Evolutionary conservation across 2,888 invertebrate species (phyloP).

Genomic region (Drosophila gaucha): DNA sequence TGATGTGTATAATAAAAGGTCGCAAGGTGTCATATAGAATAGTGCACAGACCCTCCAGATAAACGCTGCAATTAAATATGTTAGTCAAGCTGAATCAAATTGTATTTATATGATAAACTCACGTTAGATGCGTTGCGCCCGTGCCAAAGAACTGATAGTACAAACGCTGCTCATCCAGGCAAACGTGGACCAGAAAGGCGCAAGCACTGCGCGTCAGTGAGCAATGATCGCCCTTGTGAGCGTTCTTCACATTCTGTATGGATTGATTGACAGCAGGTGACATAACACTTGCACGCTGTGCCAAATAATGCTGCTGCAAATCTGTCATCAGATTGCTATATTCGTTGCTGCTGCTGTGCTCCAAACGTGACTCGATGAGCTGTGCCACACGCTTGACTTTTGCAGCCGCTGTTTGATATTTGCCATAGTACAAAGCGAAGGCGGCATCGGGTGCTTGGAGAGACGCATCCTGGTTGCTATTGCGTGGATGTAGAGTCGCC

Average conservation of each 20-base stretch:
- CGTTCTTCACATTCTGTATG: conserved; percentile 88
- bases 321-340: conserved; percentile 90
- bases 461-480: conserved; percentile 44
- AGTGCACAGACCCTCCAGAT: conserved; percentile 93
- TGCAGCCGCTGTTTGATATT: conserved; percentile 96
- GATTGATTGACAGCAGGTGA: conserved; percentile 90
- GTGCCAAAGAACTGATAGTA: conserved; percentile 95
- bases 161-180: conserved; percentile 96
- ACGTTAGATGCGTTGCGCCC: conserved; percentile 88
- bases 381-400: conserved; percentile 92
- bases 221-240: conserved; percentile 91
- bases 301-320: conserved; percentile 93
- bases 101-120: conserved; percentile 64
- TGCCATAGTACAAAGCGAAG: conserved; percentile 95
- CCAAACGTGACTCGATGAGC: conserved; percentile 92
- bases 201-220: conserved; percentile 94
- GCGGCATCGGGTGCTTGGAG: conserved; percentile 87
- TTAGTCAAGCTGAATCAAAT: neutral
- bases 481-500: conserved; percentile 87
- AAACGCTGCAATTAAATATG: conserved; percentile 86
- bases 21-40: conserved; percentile 96
- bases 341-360: conserved; percentile 89
- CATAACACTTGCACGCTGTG: conserved; percentile 89
- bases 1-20: conserved; percentile 97
- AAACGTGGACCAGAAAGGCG: conserved; percentile 95